Evolutionary conservation across 2,797 vertebrate genomes (phyloP), one percentile per base, ranked within the genome.

Genomic region (Betta splendens): DNA sequence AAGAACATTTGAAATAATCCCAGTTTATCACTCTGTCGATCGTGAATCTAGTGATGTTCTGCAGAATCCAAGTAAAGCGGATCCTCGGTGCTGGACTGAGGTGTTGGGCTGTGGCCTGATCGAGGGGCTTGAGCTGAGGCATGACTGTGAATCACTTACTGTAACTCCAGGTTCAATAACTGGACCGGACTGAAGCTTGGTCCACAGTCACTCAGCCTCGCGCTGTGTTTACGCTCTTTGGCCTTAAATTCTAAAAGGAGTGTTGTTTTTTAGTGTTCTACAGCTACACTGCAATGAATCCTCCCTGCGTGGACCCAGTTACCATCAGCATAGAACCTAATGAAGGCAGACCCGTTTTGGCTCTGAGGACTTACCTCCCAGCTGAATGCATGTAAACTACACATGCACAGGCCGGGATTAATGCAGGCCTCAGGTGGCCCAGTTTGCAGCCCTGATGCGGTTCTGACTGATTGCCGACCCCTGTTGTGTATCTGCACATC

Each of bases 381-480:
- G 26, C 26, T 28, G 4, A 11, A 23, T 5, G 26, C 9, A 28
- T 28, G 9, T 9, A 7, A n/a, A 7, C 7, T 15, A 18, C 5
- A 17, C 5, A 52, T 18, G 18, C 3, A 40, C 21, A 50, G 69
- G 26, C 1, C 8, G 32, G 5, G 12, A 8, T 35, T 11, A 37
- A 62, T 45, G 46, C 12, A 48, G 20, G 35, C 73, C 21, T 65
- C 5, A 45, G 69, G 66, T 54, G 73, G 61, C 8, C 49, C 2
- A 1, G 13, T 23, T 16, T 8, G 10, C 18, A 16, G 43, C 49
- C 28, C 20, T 55, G 29, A 51, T 58, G 61, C 38, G 21, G 52
- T 37, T 7, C 4, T 58, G 64, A 63, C 59, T 66, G 29, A 66
- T 66, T 72, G 2, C 12, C 11, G 5, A 46, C 75, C 64, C 74